Conservation (phyloP, 2,113 vertebrate genomes). For the Pontoporia blainvillei region DNA sequence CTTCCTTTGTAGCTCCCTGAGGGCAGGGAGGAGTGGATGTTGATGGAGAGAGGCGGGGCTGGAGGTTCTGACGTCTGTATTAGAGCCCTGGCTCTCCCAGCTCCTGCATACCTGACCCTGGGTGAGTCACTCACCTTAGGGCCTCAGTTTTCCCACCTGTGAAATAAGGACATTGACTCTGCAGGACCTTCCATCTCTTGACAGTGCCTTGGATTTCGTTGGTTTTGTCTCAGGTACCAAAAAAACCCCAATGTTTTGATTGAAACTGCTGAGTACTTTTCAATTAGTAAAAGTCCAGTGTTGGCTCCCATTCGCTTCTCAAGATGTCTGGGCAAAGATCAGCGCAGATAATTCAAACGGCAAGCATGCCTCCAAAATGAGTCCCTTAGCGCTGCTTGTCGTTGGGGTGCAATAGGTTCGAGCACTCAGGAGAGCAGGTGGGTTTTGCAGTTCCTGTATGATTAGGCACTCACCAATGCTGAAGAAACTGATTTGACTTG, state of each 20-base stretch:
- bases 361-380: background rate
- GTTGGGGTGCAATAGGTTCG: background rate
- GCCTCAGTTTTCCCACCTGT: background rate
- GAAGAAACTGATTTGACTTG: background rate
- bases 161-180: background rate
- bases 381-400: background rate
- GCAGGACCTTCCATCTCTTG: background rate
- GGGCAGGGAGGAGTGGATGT: background rate
- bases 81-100: accelerated
- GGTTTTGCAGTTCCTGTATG: background rate
- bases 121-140: background rate
- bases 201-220: background rate
- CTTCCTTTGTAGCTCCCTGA: background rate
- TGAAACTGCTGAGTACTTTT: background rate
- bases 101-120: background rate
- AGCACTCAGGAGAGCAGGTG: background rate
- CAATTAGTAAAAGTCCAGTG: background rate
- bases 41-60: background rate
- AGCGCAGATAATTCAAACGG: background rate
- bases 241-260: background rate
- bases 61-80: too few relatives aligned
- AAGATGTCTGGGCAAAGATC: background rate
- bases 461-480: background rate
- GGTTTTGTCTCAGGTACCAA: background rate
- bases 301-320: background rate